Evolutionary conservation across 1,140 invertebrate species (phyloP).

Genomic region (Drosophila virilis): DNA sequence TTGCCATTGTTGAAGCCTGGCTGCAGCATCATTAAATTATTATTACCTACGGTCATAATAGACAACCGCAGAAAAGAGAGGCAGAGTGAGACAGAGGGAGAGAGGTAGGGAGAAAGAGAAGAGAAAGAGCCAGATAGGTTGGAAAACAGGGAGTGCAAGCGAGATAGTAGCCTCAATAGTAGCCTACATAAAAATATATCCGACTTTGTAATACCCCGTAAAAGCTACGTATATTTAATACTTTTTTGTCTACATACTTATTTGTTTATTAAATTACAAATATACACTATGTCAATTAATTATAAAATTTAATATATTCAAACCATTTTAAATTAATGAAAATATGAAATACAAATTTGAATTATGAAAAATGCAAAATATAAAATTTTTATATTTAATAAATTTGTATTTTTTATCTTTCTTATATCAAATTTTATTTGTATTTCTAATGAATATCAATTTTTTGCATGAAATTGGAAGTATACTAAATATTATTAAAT

Average conservation of each 20-base stretch:
- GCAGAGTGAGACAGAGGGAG: background rate
- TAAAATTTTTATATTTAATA: no score
- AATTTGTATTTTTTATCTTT: no score
- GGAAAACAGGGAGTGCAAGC: constrained; percentile 13
- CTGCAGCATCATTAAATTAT: constrained; percentile 79
- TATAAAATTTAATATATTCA: no score
- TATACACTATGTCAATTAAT: no score
- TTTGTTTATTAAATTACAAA: no score
- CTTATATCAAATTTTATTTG: no score
- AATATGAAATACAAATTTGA: no score
- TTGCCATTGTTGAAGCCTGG: constrained; percentile 37
- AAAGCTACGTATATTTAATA: background rate
- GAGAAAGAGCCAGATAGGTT: background rate
- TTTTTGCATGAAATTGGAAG: no score
- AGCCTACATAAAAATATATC: constrained; percentile 4
- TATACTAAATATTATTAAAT: no score
- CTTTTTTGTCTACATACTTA: background rate
- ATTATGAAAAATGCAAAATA: no score
- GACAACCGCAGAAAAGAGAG: constrained; percentile 2
- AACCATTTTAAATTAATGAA: no score
- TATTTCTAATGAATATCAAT: no score
- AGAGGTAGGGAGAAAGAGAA: constrained; percentile 6
- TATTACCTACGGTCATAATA: constrained; percentile 63
- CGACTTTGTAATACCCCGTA: constrained; percentile 1
- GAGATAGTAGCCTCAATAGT: constrained; percentile 31